Conservation (phyloP, 2,113 vertebrate species). For the Scolopax mira region DNA sequence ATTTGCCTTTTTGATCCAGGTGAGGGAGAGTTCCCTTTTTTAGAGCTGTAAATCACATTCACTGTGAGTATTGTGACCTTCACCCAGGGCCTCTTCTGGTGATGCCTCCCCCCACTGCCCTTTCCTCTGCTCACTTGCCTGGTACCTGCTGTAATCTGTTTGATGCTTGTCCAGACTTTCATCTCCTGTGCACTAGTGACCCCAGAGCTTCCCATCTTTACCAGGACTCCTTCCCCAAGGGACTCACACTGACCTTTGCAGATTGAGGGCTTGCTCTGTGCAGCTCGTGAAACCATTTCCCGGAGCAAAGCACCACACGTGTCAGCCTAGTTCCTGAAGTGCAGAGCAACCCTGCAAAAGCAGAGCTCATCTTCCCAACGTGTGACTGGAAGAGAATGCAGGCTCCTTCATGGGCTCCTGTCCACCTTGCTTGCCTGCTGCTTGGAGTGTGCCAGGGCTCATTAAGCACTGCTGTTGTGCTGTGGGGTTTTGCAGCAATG, state of each 20-base stretch:
- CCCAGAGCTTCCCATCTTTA: not conserved
- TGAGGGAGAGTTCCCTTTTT: not conserved
- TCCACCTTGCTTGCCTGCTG: not conserved
- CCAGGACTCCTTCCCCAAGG: not conserved
- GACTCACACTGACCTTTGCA: not conserved
- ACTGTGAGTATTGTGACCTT: not conserved
- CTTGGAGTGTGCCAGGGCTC: not conserved
- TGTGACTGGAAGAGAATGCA: not conserved
- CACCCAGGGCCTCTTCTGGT: not conserved
- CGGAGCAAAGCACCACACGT: not conserved
- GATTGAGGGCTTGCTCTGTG: not conserved
- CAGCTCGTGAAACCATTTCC: not conserved
- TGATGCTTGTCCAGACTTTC: not conserved
- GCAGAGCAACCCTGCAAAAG: not conserved
- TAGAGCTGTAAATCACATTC: not conserved
- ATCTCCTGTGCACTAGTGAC: not conserved
- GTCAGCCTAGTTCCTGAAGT: not conserved
- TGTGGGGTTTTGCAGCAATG: not conserved
- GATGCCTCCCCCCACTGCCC: not conserved
- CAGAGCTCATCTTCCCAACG: not conserved
- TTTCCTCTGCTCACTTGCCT: not conserved
- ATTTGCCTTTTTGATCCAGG: not conserved
- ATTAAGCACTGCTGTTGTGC: not conserved
- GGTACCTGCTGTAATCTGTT: not conserved
- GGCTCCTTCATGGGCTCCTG: accelerated